phyloP scores from a whole-genome alignment of 2,888 invertebrate genomes.

The Andrena marginata region DNA sequence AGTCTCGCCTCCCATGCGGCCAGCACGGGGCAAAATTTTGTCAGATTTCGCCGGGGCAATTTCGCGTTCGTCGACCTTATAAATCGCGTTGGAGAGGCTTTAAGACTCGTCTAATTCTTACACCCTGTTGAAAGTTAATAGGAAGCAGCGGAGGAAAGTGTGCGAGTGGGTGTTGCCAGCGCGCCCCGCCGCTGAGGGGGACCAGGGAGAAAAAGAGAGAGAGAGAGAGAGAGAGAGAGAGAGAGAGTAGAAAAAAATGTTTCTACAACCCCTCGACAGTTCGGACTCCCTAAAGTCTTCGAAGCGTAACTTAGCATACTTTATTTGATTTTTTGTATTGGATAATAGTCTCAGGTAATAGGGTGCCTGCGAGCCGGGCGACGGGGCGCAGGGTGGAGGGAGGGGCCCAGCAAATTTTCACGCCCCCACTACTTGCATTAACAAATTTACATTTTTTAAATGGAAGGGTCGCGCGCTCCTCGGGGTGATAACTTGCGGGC shows the following conservation, averaged over 20 bases:
- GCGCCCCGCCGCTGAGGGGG: background rate
- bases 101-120: conserved; percentile 68
- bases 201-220: no score
- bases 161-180: conserved; percentile 60
- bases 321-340: conserved; percentile 85
- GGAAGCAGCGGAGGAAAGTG: conserved; percentile 65
- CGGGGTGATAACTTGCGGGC: conserved; percentile 84
- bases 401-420: conserved; percentile 78
- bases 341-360: conserved; percentile 85
- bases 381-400: conserved; percentile 16
- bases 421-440: conserved; percentile 82
- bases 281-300: conserved; percentile 77
- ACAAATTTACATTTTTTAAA: conserved; percentile 85
- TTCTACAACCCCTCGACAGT: conserved; percentile 73
- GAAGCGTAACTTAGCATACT: conserved; percentile 84
- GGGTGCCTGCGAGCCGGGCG: conserved; percentile 73
- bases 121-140: conserved; percentile 76
- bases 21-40: conserved; percentile 23
- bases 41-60: conserved; percentile 27
- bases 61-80: conserved; percentile 57
- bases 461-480: conserved; percentile 78
- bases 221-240: conserved; percentile 43
- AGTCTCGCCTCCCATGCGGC: no score
- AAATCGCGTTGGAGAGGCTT: conserved; percentile 57
- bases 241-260: conserved; percentile 70